Evolutionary conservation across 2,797 vertebrate genomes (phyloP).

Genomic region (Semotilus atromaculatus): DNA sequence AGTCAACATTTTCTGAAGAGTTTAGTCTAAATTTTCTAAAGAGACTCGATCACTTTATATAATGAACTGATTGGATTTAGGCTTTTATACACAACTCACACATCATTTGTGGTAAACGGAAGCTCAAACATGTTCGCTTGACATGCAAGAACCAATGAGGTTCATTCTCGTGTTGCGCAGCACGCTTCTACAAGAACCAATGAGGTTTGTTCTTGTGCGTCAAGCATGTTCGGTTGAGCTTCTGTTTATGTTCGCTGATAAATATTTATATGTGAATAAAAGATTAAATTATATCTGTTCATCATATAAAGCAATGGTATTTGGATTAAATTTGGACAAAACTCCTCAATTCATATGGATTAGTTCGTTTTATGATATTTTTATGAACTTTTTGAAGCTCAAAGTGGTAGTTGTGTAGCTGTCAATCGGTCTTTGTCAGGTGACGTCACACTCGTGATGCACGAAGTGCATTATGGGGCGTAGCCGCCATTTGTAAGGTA

Average conservation of each 20-base stretch:
- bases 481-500: too few species aligned
- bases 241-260: background rate
- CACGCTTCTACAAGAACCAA: too few species aligned
- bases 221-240: background rate
- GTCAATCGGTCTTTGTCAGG: too few species aligned
- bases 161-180: too few species aligned
- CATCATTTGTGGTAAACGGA: too few species aligned
- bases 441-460: too few species aligned
- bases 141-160: too few species aligned
- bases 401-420: background rate
- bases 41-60: background rate
- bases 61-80: too few species aligned
- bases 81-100: too few species aligned
- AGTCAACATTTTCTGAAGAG: background rate
- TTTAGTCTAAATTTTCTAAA: background rate
- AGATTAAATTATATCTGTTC: background rate
- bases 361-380: background rate
- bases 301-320: background rate
- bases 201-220: too few species aligned
- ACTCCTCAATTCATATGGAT: background rate
- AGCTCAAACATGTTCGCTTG: too few species aligned
- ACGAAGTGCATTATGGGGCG: too few species aligned
- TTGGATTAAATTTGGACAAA: background rate
- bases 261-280: background rate
- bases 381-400: background rate